Conservation (phyloP, 1,140 invertebrate genomes). For the Rhizoglyphus robini region DNA sequence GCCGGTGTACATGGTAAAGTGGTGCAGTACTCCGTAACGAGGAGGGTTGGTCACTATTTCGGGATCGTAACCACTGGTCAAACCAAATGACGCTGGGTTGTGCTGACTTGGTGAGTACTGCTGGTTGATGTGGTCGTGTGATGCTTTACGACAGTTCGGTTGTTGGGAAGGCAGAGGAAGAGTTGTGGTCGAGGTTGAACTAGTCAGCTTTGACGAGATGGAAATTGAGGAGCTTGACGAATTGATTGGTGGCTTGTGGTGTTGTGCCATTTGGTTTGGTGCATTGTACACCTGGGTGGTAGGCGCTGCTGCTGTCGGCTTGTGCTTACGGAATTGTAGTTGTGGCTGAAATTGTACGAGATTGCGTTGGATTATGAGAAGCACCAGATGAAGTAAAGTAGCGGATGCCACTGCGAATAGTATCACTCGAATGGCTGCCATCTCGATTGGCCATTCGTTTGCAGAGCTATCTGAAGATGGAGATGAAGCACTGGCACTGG, state of each 20-base stretch:
- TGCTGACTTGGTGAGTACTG: background rate
- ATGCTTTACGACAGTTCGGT: background rate
- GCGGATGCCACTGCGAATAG: constrained; percentile 5
- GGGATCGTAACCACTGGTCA: too few relatives aligned
- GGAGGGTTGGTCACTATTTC: constrained; percentile 8
- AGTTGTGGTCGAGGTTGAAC: background rate
- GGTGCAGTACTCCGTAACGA: constrained; percentile 4
- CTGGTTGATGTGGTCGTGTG: background rate
- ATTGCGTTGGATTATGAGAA: constrained; percentile 1
- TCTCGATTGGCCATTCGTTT: background rate
- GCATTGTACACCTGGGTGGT: background rate
- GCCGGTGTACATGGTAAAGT: constrained; percentile 16
- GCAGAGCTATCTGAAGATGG: background rate
- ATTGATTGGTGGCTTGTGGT: background rate
- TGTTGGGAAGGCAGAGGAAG: background rate
- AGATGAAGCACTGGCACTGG: background rate
- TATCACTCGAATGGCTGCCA: background rate
- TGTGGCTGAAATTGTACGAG: background rate
- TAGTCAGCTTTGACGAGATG: background rate
- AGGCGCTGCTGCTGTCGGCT: background rate
- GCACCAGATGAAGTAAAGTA: constrained; percentile 9
- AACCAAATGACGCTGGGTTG: background rate
- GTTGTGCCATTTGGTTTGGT: background rate
- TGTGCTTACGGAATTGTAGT: background rate
- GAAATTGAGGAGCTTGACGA: too few relatives aligned